phyloP scores from a whole-genome alignment of 92 coral and sea anemone species.

The Bergia puertoricense region DNA sequence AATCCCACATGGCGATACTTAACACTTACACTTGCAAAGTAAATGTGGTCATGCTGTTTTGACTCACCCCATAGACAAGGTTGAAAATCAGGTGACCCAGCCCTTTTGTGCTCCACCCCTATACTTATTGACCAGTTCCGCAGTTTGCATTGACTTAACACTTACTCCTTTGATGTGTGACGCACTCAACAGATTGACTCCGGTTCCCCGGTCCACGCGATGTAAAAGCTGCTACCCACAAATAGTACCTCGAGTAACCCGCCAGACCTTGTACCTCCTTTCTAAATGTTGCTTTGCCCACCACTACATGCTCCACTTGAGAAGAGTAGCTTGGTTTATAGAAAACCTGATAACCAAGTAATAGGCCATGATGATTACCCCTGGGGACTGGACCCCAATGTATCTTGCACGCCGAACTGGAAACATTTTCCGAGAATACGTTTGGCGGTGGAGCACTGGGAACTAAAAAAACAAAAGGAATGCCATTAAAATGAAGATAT shows the following conservation, averaged over 20 bases:
- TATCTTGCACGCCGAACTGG: conserved; percentile 15
- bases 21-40: too few relatives aligned
- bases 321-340: background rate
- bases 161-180: conserved; percentile 6
- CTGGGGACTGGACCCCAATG: background rate
- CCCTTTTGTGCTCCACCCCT: too few relatives aligned
- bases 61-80: too few relatives aligned
- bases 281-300: background rate
- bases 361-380: conserved; percentile 5
- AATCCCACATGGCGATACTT: too few relatives aligned
- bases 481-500: too few relatives aligned
- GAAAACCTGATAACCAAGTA: background rate
- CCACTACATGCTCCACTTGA: background rate
- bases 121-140: too few relatives aligned
- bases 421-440: conserved; percentile 12
- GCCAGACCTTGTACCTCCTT: conserved; percentile 13
- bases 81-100: too few relatives aligned
- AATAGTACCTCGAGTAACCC: conserved; percentile 1
- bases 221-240: conserved; percentile 24
- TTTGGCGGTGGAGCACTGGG: conserved; percentile 16
- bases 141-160: background rate
- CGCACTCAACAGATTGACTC: background rate
- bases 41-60: too few relatives aligned
- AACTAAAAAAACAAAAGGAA: background rate
- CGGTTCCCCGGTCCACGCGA: conserved; percentile 14